Evolutionary conservation across 1,140 invertebrate genomes (phyloP), one percentile per base, ranked within the genome.

Genomic region (Hyphantria cunea): DNA sequence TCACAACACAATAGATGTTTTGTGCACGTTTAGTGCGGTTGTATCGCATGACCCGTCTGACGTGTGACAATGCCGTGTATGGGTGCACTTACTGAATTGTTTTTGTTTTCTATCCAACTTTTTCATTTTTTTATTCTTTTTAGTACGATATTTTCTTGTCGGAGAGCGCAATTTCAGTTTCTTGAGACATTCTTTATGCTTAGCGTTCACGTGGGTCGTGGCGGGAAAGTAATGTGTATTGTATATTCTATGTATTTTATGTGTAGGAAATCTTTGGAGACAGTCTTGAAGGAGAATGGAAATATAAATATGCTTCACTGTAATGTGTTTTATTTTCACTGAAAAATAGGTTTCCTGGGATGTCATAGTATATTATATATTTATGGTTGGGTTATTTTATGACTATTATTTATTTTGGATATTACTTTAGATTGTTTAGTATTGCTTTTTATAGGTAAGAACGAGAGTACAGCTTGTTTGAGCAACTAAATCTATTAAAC

Each of bases 1-100:
- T 88, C 83, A 81, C 66, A 56, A 72, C 56, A 88, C 85, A 88
- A 88, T 86, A 65, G 84, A 64, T 72, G 76, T 86, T 82, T 86
- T 84, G 80, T 82, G 70, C 70, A 58, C 34, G 72, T 78, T 80
- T 75, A 72, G 71, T 75, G 66, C 73, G 67, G 66, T 69, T 70
- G 75, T 66, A 73, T 78, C 75, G 78, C 78, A 77, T 80, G 82
- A 83, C 82, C 79, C 69, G 64, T 45, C 61, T 64, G 76, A 83
- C 80, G 82, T 88, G 74, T 88, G 84, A 82, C 81, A 84, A 86
- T 83, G 67, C 68, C 76, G 78, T 84, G 79, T 86, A 86, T 84
- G 80, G 83, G 75, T 83, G 83, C 83, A 84, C 80, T 86, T 72
- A 78, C 74, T 79, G 76, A 75, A 85, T 88, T 88, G 83, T 87